Percentiles rank a stretch among this genome's conserved stretches.
Evolutionary conservation across 2,888 invertebrate genomes (phyloP).

Genomic region (Meteorus cinctellus): DNA sequence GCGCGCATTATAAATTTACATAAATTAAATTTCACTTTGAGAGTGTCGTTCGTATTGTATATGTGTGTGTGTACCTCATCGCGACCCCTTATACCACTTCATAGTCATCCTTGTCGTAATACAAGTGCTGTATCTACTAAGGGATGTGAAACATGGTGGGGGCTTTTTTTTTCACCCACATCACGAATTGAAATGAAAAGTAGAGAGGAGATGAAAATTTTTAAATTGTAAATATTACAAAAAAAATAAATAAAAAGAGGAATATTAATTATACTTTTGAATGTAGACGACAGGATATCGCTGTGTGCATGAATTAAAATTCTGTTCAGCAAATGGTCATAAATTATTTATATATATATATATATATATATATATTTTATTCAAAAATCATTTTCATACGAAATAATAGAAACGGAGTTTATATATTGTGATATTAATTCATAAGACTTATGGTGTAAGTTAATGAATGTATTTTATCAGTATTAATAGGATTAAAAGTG

Average conservation of each 20-base stretch:
- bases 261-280: neutral
- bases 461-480: too few species aligned
- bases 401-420: neutral
- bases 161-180: too few species aligned
- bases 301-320: neutral
- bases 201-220: neutral
- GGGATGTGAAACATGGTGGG: too few species aligned
- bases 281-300: neutral
- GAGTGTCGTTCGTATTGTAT: constrained; percentile 41
- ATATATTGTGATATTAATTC: neutral
- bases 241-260: neutral
- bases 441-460: neutral
- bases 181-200: neutral
- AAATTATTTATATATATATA: neutral
- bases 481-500: too few species aligned
- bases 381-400: neutral
- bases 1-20: constrained; percentile 59
- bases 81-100: neutral
- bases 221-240: neutral
- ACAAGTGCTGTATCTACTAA: neutral
- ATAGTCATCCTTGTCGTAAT: neutral
- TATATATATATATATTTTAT: neutral
- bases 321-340: neutral
- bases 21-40: constrained; percentile 62
- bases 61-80: neutral